Base-by-base conservation (phyloP, 2,113 vertebrate species). In the Anhinga rufa region DNA sequence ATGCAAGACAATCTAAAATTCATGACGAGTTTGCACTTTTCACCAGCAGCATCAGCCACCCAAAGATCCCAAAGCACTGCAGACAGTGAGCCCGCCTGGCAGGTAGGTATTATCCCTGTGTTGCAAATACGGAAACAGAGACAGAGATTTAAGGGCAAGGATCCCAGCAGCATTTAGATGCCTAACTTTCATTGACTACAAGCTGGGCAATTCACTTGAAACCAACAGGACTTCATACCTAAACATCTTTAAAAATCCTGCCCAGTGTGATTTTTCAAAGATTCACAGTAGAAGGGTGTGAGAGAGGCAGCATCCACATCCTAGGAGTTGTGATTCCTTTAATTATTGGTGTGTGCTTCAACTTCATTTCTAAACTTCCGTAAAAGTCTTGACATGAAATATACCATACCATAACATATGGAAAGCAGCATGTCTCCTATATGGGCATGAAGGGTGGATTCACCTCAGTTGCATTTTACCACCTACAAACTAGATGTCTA, bases 1-100 rank as follows among this genome's bases (percentile, higher is more conserved):
- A 80, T 97, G 92, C 93, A 95, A 97, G 97, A 75, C 97, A 97
- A 97, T 95, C 97, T 97, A 97, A n/a, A 57, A 92, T 93, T 88
- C 95, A 6, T 93, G 85, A 95, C 55, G 48, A 96, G 94, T 92
- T 93, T 95, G 93, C 96, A 97, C 93, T 98, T 97, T 89, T 72
- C 66, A 61, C 34, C 5, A 6, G 78, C 84, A 61, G 81, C 26
- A 1, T 42, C 77, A 82, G 75, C 74, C 70, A 68, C 87, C 24
- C 87, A 42, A 72, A 60, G 94, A 82, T 70, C 77, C 36, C 61
- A 31, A 31, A 69, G 93, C 8, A 0, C 57, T 77, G 58, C 10
- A 19, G 68, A 36, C 52, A 40, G 18, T 42, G 81, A 93, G 78
- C 68, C 64, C 83, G 71, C 83, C 85, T 51, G 38, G 81, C 68